Percentiles rank a stretch among this genome's conserved stretches.
phyloP scores from a whole-genome alignment of 2,888 invertebrate genomes.

The Heliconius charithonia region DNA sequence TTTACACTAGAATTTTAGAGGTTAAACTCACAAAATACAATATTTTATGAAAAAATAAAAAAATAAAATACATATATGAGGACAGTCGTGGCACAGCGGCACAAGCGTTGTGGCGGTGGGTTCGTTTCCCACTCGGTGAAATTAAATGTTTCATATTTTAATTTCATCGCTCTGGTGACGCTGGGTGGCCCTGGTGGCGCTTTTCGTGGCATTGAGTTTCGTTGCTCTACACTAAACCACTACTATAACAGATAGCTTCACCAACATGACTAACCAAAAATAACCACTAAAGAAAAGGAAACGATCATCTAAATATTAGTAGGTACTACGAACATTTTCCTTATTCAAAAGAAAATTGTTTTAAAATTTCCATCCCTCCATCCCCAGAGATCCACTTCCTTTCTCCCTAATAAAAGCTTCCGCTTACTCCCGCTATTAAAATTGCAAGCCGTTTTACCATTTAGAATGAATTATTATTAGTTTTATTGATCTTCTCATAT shows the following conservation, averaged over 20 bases:
- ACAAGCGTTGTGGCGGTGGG: background rate
- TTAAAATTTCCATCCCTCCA: background rate
- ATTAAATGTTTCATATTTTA: background rate
- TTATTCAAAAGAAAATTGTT: conserved; percentile 3
- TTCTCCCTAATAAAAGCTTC: conserved; percentile 4
- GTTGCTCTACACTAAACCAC: too few relatives aligned
- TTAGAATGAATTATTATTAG: conserved; percentile 1
- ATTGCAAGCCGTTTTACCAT: conserved; percentile 4
- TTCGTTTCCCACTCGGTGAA: background rate
- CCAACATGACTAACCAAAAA: too few relatives aligned
- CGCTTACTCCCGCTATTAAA: conserved; percentile 3
- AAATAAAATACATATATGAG: background rate
- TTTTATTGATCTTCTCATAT: conserved; percentile 3
- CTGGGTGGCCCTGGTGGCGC: too few relatives aligned
- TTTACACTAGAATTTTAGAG: background rate
- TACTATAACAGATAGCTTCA: too few relatives aligned
- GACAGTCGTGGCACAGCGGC: background rate
- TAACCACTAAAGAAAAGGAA: background rate
- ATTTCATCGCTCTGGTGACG: background rate
- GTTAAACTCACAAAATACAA: background rate
- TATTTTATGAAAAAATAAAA: background rate
- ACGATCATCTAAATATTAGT: background rate
- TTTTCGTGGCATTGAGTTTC: too few relatives aligned
- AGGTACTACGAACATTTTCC: background rate
- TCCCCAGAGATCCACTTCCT: conserved; percentile 7